Conservation (phyloP, 2,888 invertebrate species). For the Lottia gigantea region DNA sequence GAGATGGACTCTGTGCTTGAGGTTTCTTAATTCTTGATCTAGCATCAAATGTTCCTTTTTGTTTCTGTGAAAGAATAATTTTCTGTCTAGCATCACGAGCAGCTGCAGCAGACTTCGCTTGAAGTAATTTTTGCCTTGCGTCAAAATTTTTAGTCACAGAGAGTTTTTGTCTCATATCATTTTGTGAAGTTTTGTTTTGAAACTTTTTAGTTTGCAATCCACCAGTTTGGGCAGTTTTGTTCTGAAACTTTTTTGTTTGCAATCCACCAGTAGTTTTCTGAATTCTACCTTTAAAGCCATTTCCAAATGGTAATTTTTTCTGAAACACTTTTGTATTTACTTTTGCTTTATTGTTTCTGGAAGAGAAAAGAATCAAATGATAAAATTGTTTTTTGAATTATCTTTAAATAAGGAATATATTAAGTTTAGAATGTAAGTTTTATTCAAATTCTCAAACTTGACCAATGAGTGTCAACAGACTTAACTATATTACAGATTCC, state of each 20-base stretch:
- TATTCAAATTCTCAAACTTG: too few species aligned
- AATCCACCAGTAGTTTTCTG: neutral
- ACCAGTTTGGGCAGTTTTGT: neutral
- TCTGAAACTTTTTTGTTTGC: neutral
- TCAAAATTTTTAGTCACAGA: constrained; percentile 25
- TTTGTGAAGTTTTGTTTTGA: neutral
- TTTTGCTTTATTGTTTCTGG: too few species aligned
- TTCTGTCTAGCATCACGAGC: constrained; percentile 35
- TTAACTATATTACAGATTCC: too few species aligned
- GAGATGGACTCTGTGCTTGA: constrained; percentile 15
- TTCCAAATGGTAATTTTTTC: neutral
- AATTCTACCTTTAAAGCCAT: neutral
- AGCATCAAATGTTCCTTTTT: constrained; percentile 48
- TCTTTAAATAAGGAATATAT: too few species aligned
- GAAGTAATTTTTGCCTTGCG: constrained; percentile 28
- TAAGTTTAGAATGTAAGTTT: too few species aligned
- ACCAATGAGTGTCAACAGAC: too few species aligned
- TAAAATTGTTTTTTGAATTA: too few species aligned
- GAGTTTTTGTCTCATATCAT: neutral
- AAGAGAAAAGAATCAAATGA: too few species aligned
- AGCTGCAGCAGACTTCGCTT: constrained; percentile 27
- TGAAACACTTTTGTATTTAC: too few species aligned
- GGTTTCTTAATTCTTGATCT: constrained; percentile 39
- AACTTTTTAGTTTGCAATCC: neutral
- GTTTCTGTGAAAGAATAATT: constrained; percentile 33